phyloP scores from a whole-genome alignment of 1,140 invertebrate genomes.

The Potamilus streckersoni region DNA sequence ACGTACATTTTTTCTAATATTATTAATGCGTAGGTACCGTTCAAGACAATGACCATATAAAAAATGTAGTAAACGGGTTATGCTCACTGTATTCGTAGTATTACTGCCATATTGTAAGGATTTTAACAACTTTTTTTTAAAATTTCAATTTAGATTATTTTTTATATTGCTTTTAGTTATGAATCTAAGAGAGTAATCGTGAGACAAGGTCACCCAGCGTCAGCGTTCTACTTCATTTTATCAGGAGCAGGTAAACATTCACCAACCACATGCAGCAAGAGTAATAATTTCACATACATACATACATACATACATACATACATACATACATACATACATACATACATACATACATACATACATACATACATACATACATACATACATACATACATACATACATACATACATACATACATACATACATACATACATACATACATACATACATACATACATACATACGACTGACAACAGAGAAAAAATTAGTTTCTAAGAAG shows the following conservation, averaged over 20 bases:
- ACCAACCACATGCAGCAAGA: background rate
- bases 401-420: too few species aligned
- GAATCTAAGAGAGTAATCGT: conserved; percentile 40
- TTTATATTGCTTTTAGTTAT: conserved; percentile 27
- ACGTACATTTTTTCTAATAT: too few species aligned
- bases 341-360: background rate
- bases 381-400: too few species aligned
- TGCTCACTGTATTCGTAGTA: background rate
- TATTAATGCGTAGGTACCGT: too few species aligned
- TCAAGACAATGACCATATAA: too few species aligned
- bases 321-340: background rate
- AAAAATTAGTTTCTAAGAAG: too few species aligned
- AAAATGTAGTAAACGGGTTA: background rate
- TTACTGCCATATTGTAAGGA: background rate
- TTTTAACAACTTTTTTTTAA: background rate
- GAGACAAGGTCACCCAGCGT: conserved; percentile 45
- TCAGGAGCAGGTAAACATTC: conserved; percentile 46
- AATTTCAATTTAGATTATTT: conserved; percentile 1
- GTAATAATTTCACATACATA: too few species aligned
- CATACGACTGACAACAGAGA: too few species aligned
- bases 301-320: too few species aligned
- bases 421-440: too few species aligned
- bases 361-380: too few species aligned
- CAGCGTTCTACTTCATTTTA: conserved; percentile 52
- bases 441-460: too few species aligned